phyloP scores from a whole-genome alignment of 2,113 vertebrate genomes.

The Entelurus aequoreus region DNA sequence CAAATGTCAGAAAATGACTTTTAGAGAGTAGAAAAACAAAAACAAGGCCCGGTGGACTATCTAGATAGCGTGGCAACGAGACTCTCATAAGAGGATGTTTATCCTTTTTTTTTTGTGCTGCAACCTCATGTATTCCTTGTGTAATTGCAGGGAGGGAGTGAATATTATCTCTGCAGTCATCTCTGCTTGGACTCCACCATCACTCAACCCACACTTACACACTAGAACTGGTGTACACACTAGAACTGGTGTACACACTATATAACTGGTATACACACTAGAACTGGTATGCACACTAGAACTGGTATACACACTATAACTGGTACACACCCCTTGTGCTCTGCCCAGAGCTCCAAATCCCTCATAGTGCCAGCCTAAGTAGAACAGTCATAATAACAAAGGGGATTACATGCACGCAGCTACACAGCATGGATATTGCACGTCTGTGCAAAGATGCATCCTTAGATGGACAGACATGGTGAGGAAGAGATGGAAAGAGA shows the following conservation, averaged over 20 bases:
- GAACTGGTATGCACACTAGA: too few relatives aligned
- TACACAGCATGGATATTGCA: not conserved
- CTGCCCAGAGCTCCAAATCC: slow-evolving; percentile 59
- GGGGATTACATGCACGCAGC: slow-evolving; percentile 38
- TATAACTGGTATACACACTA: too few relatives aligned
- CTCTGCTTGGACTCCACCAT: slow-evolving; percentile 42
- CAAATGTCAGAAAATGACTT: slow-evolving; percentile 32
- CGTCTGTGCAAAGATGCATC: not conserved
- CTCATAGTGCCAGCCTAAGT: slow-evolving; percentile 72
- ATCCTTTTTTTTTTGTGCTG: slow-evolving; percentile 37
- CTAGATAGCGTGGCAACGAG: not conserved
- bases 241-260: too few relatives aligned
- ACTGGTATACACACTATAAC: too few relatives aligned
- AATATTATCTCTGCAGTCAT: slow-evolving; percentile 68
- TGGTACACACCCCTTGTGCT: slow-evolving; percentile 14
- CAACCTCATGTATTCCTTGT: slow-evolving; percentile 43
- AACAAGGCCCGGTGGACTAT: not conserved
- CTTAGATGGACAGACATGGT: not conserved
- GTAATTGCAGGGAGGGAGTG: slow-evolving; percentile 46
- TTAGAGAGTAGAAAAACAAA: not conserved
- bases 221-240: slow-evolving; percentile 7
- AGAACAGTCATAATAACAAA: slow-evolving; percentile 58
- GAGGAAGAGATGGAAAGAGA: not conserved
- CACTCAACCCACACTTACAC: slow-evolving; percentile 27
- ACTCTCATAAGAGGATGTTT: slow-evolving; percentile 37